Base-by-base conservation (phyloP, 2,888 invertebrate species). In the Amphipoea oculea region DNA sequence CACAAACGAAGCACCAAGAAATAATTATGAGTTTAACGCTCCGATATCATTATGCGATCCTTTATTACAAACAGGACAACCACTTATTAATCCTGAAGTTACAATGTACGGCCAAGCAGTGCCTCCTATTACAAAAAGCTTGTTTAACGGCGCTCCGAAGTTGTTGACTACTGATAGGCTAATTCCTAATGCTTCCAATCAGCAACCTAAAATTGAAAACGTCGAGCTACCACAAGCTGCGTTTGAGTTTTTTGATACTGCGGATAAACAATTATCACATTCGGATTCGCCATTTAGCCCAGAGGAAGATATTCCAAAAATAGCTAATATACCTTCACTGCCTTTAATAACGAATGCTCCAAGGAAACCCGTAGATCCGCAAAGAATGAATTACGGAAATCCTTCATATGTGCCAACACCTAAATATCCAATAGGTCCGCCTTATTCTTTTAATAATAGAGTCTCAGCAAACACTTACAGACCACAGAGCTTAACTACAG, bases 401-500 rank as follows among this genome's bases (percentile, higher is more conserved):
- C 42, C 62, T 20, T 67, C 57, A 11, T 57, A 62, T 45, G n/a
- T 60, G 23, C n/a, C 68, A 65, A 54, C 42, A 62, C 17, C 76
- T 36, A 40, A 48, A 40, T 23, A 51, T 51, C 12, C 4, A 23
- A 65, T 12, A n/a, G 57, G 17, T 23, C 68, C 57, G 6, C 73
- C 75, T 40, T 51, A 68, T 68, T 36, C 51, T 23, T 70, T 45
- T 54, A 68, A 73, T 67, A 65, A 76, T 40, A 51, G 36, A 60
- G 42, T 12, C 6, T 4, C 66, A 29, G 29, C 17, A 29, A 79
- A 23, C 48, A 63, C 36, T 0, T 12, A 76, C 51, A 76, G 6
- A 60, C 45, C 63, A 51, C 36, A 36, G 1, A 62, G 40, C 17
- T 60, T 82, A 76, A 82, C 84, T 45, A 81, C 80, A 54, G 40